Evolutionary conservation across 2,888 invertebrate genomes (phyloP).

Genomic region (Drosophila pseudotakahashii): DNA sequence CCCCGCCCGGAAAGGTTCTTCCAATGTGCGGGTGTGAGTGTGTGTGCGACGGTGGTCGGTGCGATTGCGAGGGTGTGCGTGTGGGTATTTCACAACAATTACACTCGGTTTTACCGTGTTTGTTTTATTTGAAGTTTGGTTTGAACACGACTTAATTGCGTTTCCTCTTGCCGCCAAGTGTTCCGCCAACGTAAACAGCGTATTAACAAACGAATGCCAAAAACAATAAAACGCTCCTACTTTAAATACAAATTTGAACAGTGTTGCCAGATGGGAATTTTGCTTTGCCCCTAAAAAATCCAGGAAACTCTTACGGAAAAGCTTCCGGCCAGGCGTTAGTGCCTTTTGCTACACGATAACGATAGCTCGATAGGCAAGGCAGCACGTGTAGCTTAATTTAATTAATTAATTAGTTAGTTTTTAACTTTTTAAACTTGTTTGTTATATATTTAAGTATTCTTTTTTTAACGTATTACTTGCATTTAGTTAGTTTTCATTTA

Average conservation of each 20-base stretch:
- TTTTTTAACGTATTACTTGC: background rate
- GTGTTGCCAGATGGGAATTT: too few species aligned
- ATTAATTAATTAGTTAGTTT: background rate
- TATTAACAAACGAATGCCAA: conserved; percentile 64
- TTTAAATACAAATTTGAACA: conserved; percentile 26
- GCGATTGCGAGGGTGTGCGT: conserved; percentile 19
- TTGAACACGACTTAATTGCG: conserved; percentile 12
- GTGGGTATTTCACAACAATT: conserved; percentile 46
- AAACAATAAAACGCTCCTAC: conserved; percentile 73
- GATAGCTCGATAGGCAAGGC: background rate
- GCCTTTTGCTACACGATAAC: background rate
- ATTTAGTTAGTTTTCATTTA: background rate
- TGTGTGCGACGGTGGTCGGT: conserved; percentile 12
- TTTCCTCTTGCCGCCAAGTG: conserved; percentile 15
- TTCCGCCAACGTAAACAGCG: conserved; percentile 48
- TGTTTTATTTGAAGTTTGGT: conserved; percentile 20
- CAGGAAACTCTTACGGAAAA: too few species aligned
- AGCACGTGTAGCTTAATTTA: background rate
- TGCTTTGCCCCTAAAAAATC: too few species aligned
- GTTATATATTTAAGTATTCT: too few species aligned
- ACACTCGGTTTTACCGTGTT: conserved; percentile 10
- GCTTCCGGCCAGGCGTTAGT: background rate
- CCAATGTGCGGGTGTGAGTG: conserved; percentile 43
- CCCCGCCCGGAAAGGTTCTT: conserved; percentile 43
- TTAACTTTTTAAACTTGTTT: background rate